These are phyloP conservation scores for Butorides virescens DNA, from an alignment of 2,113 vertebrate genomes.

Conservation along the genomic window DNA sequence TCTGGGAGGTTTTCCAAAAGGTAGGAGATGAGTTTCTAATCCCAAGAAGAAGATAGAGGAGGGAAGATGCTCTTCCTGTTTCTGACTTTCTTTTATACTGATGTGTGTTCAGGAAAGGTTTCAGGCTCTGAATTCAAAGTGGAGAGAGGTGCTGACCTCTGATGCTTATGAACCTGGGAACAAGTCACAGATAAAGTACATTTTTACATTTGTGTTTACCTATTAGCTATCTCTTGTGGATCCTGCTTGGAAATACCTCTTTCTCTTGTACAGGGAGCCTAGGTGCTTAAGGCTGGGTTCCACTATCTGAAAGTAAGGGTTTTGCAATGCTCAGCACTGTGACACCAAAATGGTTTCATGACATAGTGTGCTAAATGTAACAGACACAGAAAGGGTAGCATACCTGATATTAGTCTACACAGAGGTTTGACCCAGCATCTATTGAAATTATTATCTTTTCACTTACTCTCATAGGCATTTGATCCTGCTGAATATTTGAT, in stretches of 20 bases:
- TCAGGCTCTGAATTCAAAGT: not conserved
- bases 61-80: not conserved
- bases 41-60: not conserved
- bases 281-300: not conserved
- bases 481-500: not conserved
- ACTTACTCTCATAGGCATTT: not conserved
- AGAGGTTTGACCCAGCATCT: not conserved
- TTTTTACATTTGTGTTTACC: not conserved
- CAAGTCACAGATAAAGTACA: not conserved
- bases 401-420: not conserved
- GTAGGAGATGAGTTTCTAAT: not conserved
- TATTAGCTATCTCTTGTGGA: not conserved
- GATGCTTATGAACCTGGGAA: not conserved
- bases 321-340: not conserved
- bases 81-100: not conserved
- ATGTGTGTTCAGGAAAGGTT: not conserved
- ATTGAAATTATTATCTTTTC: not conserved
- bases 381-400: not conserved
- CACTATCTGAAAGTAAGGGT: not conserved
- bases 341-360: not conserved
- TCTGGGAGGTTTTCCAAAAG: not conserved
- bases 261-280: not conserved
- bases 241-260: not conserved
- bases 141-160: not conserved
- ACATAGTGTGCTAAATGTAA: fast-evolving